Evolutionary conservation across 2,888 invertebrate genomes (phyloP).

Genomic region (Limnephilus marmoratus): DNA sequence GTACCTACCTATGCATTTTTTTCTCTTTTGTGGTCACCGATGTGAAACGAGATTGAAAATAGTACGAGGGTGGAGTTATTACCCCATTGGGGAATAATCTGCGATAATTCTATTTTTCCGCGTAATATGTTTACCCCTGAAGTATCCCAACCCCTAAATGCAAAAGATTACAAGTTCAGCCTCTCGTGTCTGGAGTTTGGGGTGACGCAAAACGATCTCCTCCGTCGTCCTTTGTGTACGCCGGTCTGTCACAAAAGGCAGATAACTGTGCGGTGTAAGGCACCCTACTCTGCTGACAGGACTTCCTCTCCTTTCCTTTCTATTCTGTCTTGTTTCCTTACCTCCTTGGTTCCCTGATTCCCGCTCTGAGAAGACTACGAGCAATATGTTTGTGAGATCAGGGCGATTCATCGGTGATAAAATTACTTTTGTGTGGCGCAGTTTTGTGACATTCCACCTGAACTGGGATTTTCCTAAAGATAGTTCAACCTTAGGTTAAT

Average conservation of each 20-base stretch:
- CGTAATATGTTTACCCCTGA: conserved; percentile 13
- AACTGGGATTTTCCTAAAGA: neutral
- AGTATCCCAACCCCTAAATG: neutral
- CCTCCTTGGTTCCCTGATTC: neutral
- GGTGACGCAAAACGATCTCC: conserved; percentile 3
- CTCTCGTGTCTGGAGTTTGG: conserved; percentile 26
- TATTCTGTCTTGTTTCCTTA: neutral
- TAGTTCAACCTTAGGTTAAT: neutral
- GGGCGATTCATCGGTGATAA: neutral
- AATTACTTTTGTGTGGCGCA: neutral
- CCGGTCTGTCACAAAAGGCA: conserved; percentile 45
- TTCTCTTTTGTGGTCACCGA: neutral
- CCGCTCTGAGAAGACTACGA: conserved; percentile 18
- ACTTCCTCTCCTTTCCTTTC: neutral
- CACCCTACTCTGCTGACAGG: conserved; percentile 18
- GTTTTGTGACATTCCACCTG: neutral
- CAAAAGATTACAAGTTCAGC: conserved; percentile 2
- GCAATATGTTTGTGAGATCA: neutral
- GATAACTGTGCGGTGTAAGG: conserved; percentile 35
- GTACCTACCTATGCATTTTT: neutral
- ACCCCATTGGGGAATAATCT: conserved; percentile 8
- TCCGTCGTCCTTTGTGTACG: conserved; percentile 27
- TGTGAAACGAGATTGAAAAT: conserved; percentile 13
- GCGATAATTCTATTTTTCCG: neutral
- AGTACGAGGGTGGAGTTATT: conserved; percentile 19